phyloP scores from a whole-genome alignment of 2,888 invertebrate species.

The Halictus ligatus region DNA sequence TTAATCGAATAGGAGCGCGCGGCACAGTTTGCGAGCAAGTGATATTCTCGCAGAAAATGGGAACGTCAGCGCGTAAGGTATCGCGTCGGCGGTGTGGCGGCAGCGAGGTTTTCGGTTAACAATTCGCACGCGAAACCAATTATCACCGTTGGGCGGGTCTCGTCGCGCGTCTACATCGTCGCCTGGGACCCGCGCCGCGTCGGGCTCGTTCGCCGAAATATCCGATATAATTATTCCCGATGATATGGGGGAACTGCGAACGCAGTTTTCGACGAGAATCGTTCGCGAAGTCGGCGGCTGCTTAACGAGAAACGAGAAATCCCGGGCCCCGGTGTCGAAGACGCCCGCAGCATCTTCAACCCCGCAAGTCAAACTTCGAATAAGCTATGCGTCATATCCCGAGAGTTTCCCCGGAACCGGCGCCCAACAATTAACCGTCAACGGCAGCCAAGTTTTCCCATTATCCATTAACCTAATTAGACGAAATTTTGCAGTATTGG shows the following conservation, averaged over 20 bases:
- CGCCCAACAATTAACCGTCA: constrained; percentile 80
- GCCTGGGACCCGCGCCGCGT: constrained; percentile 14
- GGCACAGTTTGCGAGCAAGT: neutral
- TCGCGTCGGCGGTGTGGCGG: neutral
- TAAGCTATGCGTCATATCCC: constrained; percentile 70
- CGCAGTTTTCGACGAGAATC: constrained; percentile 16
- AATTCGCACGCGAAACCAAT: constrained; percentile 62
- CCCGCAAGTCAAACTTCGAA: constrained; percentile 62
- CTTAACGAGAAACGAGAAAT: constrained; percentile 62
- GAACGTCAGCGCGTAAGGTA: constrained; percentile 17
- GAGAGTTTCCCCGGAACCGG: constrained; percentile 65
- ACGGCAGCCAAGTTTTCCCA: constrained; percentile 79
- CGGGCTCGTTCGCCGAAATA: constrained; percentile 56
- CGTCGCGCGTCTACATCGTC: constrained; percentile 45
- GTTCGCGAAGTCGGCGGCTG: constrained; percentile 31
- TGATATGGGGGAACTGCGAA: constrained; percentile 29
- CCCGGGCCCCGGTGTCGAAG: constrained; percentile 33
- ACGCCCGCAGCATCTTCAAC: constrained; percentile 36
- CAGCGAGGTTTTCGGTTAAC: constrained; percentile 22
- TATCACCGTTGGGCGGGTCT: constrained; percentile 52
- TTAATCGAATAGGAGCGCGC: neutral
- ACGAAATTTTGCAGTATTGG: constrained; percentile 78
- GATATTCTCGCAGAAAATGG: constrained; percentile 26
- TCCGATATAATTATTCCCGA: constrained; percentile 64
- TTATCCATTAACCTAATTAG: constrained; percentile 83